These are phyloP conservation scores for Chelon labrosus DNA, from an alignment of 2,797 vertebrate genomes.

Conservation along the genomic window DNA sequence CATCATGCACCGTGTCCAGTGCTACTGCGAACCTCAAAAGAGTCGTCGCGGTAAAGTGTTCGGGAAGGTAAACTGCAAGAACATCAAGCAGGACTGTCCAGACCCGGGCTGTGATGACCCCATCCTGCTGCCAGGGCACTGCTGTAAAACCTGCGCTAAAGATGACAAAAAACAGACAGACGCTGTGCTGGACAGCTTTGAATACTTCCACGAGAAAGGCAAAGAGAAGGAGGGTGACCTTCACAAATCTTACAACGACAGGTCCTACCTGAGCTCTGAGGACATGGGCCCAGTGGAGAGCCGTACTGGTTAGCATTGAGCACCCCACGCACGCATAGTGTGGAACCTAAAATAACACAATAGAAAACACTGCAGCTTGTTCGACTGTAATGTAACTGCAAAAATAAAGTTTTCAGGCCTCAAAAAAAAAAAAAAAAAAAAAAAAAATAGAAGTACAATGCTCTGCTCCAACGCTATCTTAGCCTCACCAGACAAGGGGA, in stretches of 20 bases:
- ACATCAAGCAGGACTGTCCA: conserved; percentile 94
- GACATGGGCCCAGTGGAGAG: conserved; percentile 87
- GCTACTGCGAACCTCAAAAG: conserved; percentile 92
- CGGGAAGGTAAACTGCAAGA: conserved; percentile 95
- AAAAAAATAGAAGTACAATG: too few relatives aligned
- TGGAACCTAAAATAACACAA: too few relatives aligned
- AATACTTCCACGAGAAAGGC: conserved; percentile 91
- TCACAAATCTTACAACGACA: conserved; percentile 94
- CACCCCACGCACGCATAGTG: background rate
- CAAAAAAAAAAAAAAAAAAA: too few relatives aligned
- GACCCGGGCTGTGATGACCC: conserved; percentile 86
- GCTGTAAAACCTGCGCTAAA: conserved; percentile 92
- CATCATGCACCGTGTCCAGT: conserved; percentile 95
- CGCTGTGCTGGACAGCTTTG: conserved; percentile 84
- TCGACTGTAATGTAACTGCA: too few relatives aligned
- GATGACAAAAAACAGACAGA: conserved; percentile 81
- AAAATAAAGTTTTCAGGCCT: background rate
- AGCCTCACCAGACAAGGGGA: too few relatives aligned
- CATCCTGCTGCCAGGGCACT: conserved; percentile 90
- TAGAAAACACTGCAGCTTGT: too few relatives aligned
- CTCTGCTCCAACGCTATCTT: too few relatives aligned
- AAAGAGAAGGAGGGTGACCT: conserved; percentile 89
- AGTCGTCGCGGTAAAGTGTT: conserved; percentile 88
- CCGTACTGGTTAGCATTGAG: conserved; percentile 85
- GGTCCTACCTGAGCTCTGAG: conserved; percentile 92